phyloP scores from a whole-genome alignment of 2,113 vertebrate genomes.

The Indicator maculatus region DNA sequence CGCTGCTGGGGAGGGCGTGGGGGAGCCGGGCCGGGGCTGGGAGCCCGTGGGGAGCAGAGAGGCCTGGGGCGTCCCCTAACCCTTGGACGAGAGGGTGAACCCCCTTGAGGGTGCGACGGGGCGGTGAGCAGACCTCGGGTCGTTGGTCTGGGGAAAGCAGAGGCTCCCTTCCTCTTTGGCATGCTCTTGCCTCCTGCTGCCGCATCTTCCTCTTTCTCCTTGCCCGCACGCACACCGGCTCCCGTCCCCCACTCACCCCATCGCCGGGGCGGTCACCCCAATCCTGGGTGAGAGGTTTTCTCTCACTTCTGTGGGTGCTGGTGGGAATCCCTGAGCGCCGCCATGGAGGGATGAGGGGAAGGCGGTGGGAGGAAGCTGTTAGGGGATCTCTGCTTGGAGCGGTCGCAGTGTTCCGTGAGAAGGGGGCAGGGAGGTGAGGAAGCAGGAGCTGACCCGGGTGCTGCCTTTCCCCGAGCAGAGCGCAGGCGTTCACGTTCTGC shows the following conservation, averaged over 20 bases:
- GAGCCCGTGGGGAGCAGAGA: background rate
- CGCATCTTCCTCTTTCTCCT: background rate
- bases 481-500: slow-evolving; percentile 90
- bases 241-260: background rate
- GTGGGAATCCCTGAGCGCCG: background rate
- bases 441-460: background rate
- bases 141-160: background rate
- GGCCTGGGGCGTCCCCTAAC: background rate
- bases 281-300: background rate
- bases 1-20: too few species aligned
- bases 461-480: slow-evolving; percentile 71
- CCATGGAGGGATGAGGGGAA: fast-evolving
- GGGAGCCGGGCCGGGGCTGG: background rate
- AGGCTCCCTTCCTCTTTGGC: background rate
- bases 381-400: background rate
- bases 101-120: too few species aligned
- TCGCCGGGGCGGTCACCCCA: fast-evolving
- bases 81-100: too few species aligned
- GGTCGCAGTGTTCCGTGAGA: fast-evolving
- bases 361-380: background rate
- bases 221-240: too few species aligned
- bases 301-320: fast-evolving
- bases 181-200: background rate
- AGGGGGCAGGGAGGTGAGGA: fast-evolving
- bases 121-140: background rate